Base-by-base conservation (phyloP, 2,797 vertebrate species). In the Catamblyrhynchus diadema region DNA sequence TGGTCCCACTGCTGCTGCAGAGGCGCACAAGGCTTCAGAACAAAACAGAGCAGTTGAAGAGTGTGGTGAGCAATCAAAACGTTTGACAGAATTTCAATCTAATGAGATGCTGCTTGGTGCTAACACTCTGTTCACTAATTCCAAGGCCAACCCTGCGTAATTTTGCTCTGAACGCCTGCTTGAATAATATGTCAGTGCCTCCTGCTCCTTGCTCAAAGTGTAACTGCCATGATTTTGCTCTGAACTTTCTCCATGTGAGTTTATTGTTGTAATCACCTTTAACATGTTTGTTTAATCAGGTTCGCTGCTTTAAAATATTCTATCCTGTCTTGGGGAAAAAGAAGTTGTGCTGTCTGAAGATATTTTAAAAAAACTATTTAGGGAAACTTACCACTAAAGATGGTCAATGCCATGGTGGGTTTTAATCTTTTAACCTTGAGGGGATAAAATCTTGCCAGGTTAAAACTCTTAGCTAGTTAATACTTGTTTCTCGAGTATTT, bases 21-120 rank as follows among this genome's bases (percentile, higher is more conserved):
- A 98, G 97, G 97, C 91, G 92, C 97, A 74, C 95, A 97, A 98
- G 95, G 97, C 98, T 95, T 97, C 98, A 97, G 97, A 98, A 96
- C 97, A 94, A 98, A 97, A 97, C 96, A 95, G 93, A 97, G 95
- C 97, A 93, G 89, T 94, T 97, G 97, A 97, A 97, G 98, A 98
- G 97, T 97, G 99, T 97, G 99, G 99, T 99, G 99, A 99, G 99
- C 99, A 97, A 97, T 90, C 14, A 5, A 93, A 94, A 89, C 71
- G 2, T 80, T 94, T 93, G 95, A 91, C 83, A 72, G 93, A 96
- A 92, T 81, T 82, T 88, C 65, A n/a, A 2, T 79, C 94, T 98
- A 97, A 97, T 97, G 83, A 88, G 92, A 42, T 86, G 86, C 95
- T 32, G 97, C 97, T 97, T 98, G 90, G 59, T 82, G 93, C 98